A percentile compares a stretch with the other conserved stretches of the same genome.
Evolutionary conservation across 92 coral and sea anemone species (phyloP).

Genomic region (Epizoanthus ramosus): DNA sequence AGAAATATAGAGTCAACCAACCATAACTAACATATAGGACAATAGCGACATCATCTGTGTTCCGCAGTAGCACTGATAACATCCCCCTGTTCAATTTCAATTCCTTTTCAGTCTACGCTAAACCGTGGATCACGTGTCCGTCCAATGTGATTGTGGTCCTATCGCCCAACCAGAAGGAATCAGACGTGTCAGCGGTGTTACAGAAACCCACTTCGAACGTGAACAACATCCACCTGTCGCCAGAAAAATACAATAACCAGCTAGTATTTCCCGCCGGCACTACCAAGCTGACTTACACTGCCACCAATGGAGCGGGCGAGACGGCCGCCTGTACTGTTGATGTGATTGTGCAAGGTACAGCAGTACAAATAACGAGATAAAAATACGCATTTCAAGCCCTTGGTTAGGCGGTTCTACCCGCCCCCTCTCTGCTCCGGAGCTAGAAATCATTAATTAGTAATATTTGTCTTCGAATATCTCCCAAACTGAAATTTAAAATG

Average conservation of each 20-base stretch:
- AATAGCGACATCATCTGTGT: too few relatives aligned
- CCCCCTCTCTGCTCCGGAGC: too few relatives aligned
- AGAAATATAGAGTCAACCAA: too few relatives aligned
- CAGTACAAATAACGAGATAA: too few relatives aligned
- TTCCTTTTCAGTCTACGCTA: slow-evolving; percentile 12
- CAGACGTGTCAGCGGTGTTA: slow-evolving; percentile 7
- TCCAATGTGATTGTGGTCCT: slow-evolving; percentile 15
- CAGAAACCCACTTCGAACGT: slow-evolving; percentile 18
- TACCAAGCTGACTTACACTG: slow-evolving; percentile 16
- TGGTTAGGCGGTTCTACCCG: too few relatives aligned
- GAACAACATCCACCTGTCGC: slow-evolving; percentile 8
- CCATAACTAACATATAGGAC: too few relatives aligned
- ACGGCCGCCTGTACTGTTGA: slow-evolving; percentile 19
- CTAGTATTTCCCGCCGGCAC: slow-evolving; percentile 23
- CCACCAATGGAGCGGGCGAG: slow-evolving; percentile 20
- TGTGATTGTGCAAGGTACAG: slow-evolving; percentile 31
- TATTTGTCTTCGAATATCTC: too few relatives aligned
- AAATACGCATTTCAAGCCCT: too few relatives aligned
- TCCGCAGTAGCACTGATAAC: too few relatives aligned
- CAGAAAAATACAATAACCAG: slow-evolving; percentile 18
- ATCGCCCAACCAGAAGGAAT: slow-evolving; percentile 17
- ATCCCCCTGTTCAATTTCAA: too few relatives aligned
- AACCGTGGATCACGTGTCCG: slow-evolving; percentile 45
- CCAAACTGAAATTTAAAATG: too few relatives aligned
- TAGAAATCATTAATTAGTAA: too few relatives aligned